Base-by-base conservation (phyloP, 2,888 invertebrate genomes). In the Boloria euphrosyne region DNA sequence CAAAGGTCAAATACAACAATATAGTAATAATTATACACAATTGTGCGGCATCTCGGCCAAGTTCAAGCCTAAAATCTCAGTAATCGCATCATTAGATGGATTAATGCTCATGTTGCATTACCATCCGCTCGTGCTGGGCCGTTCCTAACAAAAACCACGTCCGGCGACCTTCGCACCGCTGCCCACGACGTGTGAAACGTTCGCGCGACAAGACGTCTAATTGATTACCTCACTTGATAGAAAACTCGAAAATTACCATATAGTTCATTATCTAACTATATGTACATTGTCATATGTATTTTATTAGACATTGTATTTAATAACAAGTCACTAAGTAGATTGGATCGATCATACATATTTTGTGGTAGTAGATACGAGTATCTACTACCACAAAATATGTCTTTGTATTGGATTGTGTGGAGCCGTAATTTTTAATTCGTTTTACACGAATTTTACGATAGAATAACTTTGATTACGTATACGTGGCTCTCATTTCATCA, bases 111-210 rank as follows among this genome's bases (percentile, higher is more conserved):
- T 6, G 59, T 49, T 18, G 59, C 59, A 59, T 50, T 38, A 46
- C 16, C 31, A 38, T 38, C 31, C 46, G 57, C 46, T 27, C 46
- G 18, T 49, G 49, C 43, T 65, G 59, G 59, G 58, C 78, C 73
- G 58, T 60, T 81, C 75, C 77, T 76, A 78, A 83, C 82, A 85
- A 85, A 87, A 85, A 86, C 78, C 76, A 73, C 77, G 76, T 87
- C 86, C 84, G 86, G 69, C 77, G 81, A 75, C 87, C 88, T 88
- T 87, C 82, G 64, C 72, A 67, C 67, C 67, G 70, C 71, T 74
- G 68, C 66, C 69, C 72, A 77, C 74, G 77, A 80, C 75, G 78
- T 84, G 80, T 80, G 78, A 78, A 77, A 75, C 75, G 57, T 55
- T 60, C 57, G 70, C 50, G 63, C 62, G 70, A 72, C 66, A 68